Conservation (phyloP, 2,113 vertebrate genomes). For the Phylloscopus whistleri region DNA sequence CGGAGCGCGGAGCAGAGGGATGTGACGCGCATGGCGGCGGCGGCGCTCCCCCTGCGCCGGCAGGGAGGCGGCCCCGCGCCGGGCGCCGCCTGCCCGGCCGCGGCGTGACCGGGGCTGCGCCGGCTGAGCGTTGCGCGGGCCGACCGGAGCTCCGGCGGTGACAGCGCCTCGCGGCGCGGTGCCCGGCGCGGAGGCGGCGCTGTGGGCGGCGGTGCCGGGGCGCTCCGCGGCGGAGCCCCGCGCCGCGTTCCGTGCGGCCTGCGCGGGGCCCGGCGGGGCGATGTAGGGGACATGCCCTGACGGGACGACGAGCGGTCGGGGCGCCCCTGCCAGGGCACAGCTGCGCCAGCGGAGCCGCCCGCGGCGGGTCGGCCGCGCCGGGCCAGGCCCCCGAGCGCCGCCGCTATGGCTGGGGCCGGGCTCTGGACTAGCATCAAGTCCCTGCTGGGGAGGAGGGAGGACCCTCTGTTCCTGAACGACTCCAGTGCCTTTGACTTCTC, state of each 20-base stretch:
- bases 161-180: too few relatives aligned
- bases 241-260: neutral
- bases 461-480: slow-evolving; percentile 81
- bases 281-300: slow-evolving; percentile 5
- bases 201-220: too few relatives aligned
- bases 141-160: too few relatives aligned
- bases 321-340: neutral
- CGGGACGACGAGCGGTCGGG: neutral
- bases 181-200: too few relatives aligned
- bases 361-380: neutral
- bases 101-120: too few relatives aligned
- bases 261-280: neutral
- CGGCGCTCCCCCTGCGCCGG: too few relatives aligned
- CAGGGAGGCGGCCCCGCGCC: too few relatives aligned
- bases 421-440: slow-evolving; percentile 80
- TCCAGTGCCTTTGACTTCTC: slow-evolving; percentile 85
- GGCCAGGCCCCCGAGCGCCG: neutral
- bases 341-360: neutral
- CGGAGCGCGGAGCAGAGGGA: too few relatives aligned
- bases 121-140: too few relatives aligned
- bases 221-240: neutral
- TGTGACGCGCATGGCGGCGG: too few relatives aligned
- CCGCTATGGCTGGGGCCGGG: slow-evolving; percentile 79
- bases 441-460: slow-evolving; percentile 70
- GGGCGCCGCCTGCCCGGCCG: too few relatives aligned